Base-by-base conservation (phyloP, 1,140 invertebrate species). In the Saccostrea cuccullata region DNA sequence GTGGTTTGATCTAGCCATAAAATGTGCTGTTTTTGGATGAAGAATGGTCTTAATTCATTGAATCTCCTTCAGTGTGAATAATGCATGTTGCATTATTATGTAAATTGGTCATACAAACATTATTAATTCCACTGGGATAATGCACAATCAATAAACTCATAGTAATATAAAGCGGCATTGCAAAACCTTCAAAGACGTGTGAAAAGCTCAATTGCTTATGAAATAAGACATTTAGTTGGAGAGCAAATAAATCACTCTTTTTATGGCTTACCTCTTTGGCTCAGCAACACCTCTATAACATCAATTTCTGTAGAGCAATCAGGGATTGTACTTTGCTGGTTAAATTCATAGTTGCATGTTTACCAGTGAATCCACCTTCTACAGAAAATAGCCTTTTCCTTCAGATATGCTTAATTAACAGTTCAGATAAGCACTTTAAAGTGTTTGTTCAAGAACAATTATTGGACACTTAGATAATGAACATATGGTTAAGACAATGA, bases 41-140 rank as follows among this genome's bases (percentile, higher is more conserved):
- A 64, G 58, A 64, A 20, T 64, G n/a, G 58, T n/a, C 58, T 64
- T 64, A 64, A 64, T 64, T 64, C 58, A 20, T 64, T 64, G 58
- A 64, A 64, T 64, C 58, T 64, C 17, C 58, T 64, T 64, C 58
- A 64, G 58, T 64, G 58, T 64, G 58, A 64, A 64, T 64, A 64
- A 64, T 64, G 58, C 58, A 64, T 64, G 58, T 64, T 64, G 58
- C 17, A 64, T 64, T 64, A 64, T 64, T 64, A 64, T n/a, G 58
- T 64, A 64, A 64, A 64, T 64, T 64, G 58, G 58, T 64, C 58
- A 64, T 64, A 64, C 58, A 20, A 64, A 64, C 58, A 64, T 64
- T 17, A 64, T 64, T 64, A 64, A 64, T 64, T 64, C 58, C 58
- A 64, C n/a, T 20, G 58, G 58, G 58, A 64, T 64, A 64, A 64